phyloP scores from a whole-genome alignment of 2,888 invertebrate species.

The Plagodis pulveraria region DNA sequence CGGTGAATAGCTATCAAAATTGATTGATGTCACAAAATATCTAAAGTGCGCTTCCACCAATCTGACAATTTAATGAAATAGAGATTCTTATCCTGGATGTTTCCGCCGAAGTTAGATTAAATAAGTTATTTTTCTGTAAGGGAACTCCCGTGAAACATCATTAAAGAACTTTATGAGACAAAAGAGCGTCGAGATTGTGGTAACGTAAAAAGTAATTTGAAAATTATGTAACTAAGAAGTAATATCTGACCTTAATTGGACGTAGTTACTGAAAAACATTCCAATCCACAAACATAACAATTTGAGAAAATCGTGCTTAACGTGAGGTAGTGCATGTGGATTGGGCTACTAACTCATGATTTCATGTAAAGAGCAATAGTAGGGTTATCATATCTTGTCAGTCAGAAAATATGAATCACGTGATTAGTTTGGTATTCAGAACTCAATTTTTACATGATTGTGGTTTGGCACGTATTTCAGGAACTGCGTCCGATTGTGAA shows the following conservation, averaged over 20 bases:
- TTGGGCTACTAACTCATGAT: too few relatives aligned
- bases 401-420: too few relatives aligned
- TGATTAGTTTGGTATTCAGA: too few relatives aligned
- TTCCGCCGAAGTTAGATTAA: constrained; percentile 55
- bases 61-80: constrained; percentile 51
- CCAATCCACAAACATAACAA: too few relatives aligned
- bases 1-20: constrained; percentile 13
- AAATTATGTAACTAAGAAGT: not conserved
- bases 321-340: too few relatives aligned
- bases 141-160: constrained; percentile 38
- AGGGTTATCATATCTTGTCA: too few relatives aligned
- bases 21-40: constrained; percentile 28
- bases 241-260: not conserved
- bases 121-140: constrained; percentile 51
- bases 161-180: constrained; percentile 42
- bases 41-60: constrained; percentile 20
- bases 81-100: constrained; percentile 44
- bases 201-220: constrained; percentile 31
- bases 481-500: too few relatives aligned
- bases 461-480: too few relatives aligned
- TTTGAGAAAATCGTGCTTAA: too few relatives aligned
- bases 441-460: too few relatives aligned
- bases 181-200: constrained; percentile 39
- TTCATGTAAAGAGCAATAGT: too few relatives aligned
- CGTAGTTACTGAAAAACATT: too few relatives aligned